Evolutionary conservation across 2,888 invertebrate genomes (phyloP).

Genomic region (Melieria omissa): DNA sequence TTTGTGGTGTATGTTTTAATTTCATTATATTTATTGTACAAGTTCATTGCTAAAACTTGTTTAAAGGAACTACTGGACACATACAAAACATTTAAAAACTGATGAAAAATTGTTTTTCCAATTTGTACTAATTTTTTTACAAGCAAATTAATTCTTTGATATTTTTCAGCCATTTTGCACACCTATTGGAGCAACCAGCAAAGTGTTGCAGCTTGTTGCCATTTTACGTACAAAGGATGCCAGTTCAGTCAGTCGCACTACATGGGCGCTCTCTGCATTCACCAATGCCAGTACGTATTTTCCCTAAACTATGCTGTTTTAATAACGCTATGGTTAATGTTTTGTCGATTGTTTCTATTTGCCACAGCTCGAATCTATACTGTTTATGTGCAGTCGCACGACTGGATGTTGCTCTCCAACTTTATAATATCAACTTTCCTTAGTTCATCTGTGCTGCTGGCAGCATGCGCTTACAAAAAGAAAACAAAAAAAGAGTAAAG

Average conservation of each 20-base stretch:
- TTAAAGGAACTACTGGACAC: too few species aligned
- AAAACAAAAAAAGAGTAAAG: constrained; percentile 52
- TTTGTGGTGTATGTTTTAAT: too few species aligned
- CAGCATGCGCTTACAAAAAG: constrained; percentile 77
- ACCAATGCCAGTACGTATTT: constrained; percentile 81
- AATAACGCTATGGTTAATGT: too few species aligned
- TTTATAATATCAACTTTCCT: constrained; percentile 78
- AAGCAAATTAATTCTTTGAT: not conserved
- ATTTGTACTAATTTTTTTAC: too few species aligned
- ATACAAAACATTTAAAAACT: too few species aligned
- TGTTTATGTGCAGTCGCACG: constrained; percentile 81
- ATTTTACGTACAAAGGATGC: constrained; percentile 79
- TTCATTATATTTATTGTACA: too few species aligned
- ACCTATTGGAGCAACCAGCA: constrained; percentile 85
- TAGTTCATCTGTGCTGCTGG: constrained; percentile 76
- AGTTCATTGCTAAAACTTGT: too few species aligned
- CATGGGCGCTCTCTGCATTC: constrained; percentile 84
- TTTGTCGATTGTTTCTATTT: too few species aligned
- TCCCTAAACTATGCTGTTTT: too few species aligned
- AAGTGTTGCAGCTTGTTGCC: constrained; percentile 80
- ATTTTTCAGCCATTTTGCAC: constrained; percentile 64
- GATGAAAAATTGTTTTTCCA: too few species aligned
- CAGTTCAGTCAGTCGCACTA: constrained; percentile 80
- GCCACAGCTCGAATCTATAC: constrained; percentile 81
- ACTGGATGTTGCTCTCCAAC: constrained; percentile 77